phyloP scores from a whole-genome alignment of 2,797 vertebrate genomes.

The Galago senegalensis region DNA sequence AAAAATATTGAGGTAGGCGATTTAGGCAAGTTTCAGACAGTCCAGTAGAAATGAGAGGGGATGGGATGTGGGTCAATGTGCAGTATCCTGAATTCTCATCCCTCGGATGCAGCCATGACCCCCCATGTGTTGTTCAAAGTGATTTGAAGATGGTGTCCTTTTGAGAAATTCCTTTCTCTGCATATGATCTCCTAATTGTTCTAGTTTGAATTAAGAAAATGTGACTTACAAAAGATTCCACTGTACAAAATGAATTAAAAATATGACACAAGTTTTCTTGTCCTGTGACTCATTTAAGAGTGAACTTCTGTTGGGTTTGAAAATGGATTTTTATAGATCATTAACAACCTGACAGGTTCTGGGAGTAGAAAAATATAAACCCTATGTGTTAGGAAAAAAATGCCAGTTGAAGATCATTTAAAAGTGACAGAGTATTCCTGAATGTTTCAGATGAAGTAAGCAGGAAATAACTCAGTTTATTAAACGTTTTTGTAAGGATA shows the following conservation, averaged over 20 bases:
- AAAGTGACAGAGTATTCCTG: constrained; percentile 58
- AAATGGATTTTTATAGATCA: constrained; percentile 71
- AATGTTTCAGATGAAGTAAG: constrained; percentile 54
- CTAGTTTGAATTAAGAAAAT: constrained; percentile 46
- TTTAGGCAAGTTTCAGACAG: not conserved
- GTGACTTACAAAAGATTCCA: constrained; percentile 31
- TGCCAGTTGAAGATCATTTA: constrained; percentile 59
- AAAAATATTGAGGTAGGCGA: constrained; percentile 1
- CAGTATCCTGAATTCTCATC: not conserved
- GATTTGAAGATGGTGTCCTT: not conserved
- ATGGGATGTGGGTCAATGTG: not conserved
- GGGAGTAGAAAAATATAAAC: constrained; percentile 59
- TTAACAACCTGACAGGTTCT: constrained; percentile 71
- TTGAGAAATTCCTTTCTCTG: not conserved
- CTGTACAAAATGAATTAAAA: constrained; percentile 28
- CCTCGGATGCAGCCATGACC: not conserved
- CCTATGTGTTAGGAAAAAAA: constrained; percentile 14
- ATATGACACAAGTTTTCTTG: constrained; percentile 44
- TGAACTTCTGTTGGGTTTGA: constrained; percentile 44
- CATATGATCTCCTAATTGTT: constrained; percentile 5
- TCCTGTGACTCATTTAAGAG: constrained; percentile 38
- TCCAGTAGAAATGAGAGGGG: not conserved
- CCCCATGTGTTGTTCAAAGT: not conserved
- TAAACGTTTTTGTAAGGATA: constrained; percentile 44
- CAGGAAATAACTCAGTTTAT: constrained; percentile 47